These are phyloP conservation scores for Chaetodon auriga DNA, from an alignment of 2,113 vertebrate species.

Conservation along the genomic window DNA sequence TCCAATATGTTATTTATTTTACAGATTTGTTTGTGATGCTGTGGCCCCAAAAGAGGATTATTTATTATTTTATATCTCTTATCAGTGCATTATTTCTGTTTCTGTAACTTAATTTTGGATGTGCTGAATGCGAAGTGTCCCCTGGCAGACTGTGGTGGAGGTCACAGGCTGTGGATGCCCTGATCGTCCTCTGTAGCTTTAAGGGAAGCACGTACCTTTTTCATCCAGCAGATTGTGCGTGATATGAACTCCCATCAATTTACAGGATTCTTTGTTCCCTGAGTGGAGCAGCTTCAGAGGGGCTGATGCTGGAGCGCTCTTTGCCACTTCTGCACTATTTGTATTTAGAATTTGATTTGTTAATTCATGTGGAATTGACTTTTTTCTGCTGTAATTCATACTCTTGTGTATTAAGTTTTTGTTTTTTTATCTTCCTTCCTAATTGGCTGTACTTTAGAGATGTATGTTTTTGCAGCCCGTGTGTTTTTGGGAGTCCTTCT, in stretches of 20 bases:
- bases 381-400: background rate
- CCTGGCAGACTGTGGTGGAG: conserved; percentile 41
- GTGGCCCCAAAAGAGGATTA: conserved; percentile 6
- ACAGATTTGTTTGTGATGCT: background rate
- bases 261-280: conserved; percentile 67
- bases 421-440: conserved; percentile 7
- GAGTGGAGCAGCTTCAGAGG: conserved; percentile 61
- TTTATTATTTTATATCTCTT: conserved; percentile 33
- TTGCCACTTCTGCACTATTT: conserved; percentile 33
- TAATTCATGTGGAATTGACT: background rate
- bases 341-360: conserved; percentile 12
- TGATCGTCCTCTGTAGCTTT: conserved; percentile 78
- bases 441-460: conserved; percentile 44
- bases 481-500: conserved; percentile 73
- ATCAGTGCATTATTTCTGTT: background rate
- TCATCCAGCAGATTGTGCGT: conserved; percentile 61
- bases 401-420: background rate
- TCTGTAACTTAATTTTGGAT: background rate
- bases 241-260: conserved; percentile 73
- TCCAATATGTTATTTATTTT: background rate
- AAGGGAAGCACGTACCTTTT: conserved; percentile 72
- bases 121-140: background rate
- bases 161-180: conserved; percentile 48
- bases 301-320: conserved; percentile 34
- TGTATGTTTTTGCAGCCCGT: conserved; percentile 63